phyloP scores from a whole-genome alignment of 2,113 vertebrate genomes.

The Ammodytes dubius region DNA sequence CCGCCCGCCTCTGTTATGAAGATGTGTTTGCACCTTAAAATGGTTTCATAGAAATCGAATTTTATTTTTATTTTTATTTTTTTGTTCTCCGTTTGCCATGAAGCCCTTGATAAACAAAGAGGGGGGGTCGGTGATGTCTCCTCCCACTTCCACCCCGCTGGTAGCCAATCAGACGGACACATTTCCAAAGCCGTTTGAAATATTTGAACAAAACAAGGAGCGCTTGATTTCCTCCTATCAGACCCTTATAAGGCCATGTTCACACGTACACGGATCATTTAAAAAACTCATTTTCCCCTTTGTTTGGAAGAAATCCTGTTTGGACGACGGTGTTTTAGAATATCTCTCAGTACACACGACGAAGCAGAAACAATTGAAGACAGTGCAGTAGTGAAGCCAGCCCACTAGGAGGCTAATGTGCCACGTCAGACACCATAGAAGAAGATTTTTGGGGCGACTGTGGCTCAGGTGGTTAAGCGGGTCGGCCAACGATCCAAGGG shows the following conservation, averaged over 20 bases:
- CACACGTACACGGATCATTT: too few relatives aligned
- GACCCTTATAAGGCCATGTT: background rate
- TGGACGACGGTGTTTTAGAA: too few relatives aligned
- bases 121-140: conserved; percentile 2
- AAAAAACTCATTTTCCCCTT: too few relatives aligned
- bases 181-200: conserved; percentile 17
- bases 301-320: too few relatives aligned
- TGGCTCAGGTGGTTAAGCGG: too few relatives aligned
- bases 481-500: too few relatives aligned
- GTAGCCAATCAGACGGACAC: conserved; percentile 28
- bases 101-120: conserved; percentile 14
- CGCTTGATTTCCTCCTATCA: conserved; percentile 11
- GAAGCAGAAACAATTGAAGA: too few relatives aligned
- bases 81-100: conserved; percentile 12
- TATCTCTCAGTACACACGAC: too few relatives aligned
- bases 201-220: conserved; percentile 13
- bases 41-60: conserved; percentile 49
- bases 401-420: too few relatives aligned
- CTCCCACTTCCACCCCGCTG: conserved; percentile 25
- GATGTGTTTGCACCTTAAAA: conserved; percentile 66
- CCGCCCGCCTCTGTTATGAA: conserved; percentile 14
- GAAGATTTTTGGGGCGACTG: too few relatives aligned
- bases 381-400: too few relatives aligned
- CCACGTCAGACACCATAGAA: too few relatives aligned
- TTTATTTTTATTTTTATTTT: background rate